phyloP scores from a whole-genome alignment of 2,797 vertebrate genomes.

The Eidolon dupreanum region DNA sequence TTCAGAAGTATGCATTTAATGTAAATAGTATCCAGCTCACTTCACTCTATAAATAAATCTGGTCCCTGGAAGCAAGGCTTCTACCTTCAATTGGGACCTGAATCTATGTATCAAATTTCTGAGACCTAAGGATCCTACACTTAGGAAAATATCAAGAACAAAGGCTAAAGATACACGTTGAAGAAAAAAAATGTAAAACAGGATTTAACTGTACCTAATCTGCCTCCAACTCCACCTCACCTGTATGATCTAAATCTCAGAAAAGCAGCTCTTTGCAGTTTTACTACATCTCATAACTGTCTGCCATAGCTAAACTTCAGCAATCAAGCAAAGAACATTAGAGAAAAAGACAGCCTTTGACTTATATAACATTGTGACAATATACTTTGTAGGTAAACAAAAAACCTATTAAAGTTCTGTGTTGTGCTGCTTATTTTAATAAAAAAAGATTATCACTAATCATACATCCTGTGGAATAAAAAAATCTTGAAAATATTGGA shows the following conservation, averaged over 20 bases:
- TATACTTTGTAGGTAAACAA: background rate
- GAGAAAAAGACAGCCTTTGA: background rate
- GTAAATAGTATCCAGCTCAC: background rate
- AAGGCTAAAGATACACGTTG: background rate
- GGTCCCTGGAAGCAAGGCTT: background rate
- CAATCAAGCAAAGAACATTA: background rate
- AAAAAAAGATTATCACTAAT: background rate
- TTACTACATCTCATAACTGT: background rate
- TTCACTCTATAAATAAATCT: background rate
- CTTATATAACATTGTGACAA: background rate
- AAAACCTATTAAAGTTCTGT: background rate
- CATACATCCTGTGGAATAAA: background rate
- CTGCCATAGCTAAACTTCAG: background rate
- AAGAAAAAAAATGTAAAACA: background rate
- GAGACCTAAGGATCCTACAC: background rate
- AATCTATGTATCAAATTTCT: slow-evolving; percentile 39
- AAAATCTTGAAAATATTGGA: background rate
- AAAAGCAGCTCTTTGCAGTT: background rate
- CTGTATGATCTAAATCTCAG: background rate
- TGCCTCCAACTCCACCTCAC: background rate
- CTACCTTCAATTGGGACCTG: background rate
- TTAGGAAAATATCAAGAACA: slow-evolving; percentile 33
- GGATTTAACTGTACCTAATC: slow-evolving; percentile 5
- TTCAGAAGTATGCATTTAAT: background rate
- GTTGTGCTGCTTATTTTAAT: background rate